Evolutionary conservation across 2,113 vertebrate species (phyloP).

Genomic region (Cyprinodon variegatus): DNA sequence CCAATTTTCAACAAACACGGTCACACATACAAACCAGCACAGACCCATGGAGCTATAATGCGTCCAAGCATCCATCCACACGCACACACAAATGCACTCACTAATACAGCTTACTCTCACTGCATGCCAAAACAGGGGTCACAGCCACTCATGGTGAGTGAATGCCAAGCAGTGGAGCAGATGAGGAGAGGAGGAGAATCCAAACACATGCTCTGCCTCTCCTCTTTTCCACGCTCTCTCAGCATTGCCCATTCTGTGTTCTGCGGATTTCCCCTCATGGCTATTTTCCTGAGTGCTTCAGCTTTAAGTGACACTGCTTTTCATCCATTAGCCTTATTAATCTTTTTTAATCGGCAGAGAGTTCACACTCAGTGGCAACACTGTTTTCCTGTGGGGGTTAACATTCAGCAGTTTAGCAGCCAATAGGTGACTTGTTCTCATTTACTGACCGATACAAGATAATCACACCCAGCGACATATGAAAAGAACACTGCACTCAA

Average conservation of each 20-base stretch:
- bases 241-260: constrained; percentile 28
- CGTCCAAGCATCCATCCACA: constrained; percentile 14
- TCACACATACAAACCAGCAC: constrained; percentile 30
- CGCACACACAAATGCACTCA: constrained; percentile 26
- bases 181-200: constrained; percentile 60
- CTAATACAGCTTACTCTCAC: constrained; percentile 42
- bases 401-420: constrained; percentile 61
- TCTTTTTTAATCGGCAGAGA: constrained; percentile 68
- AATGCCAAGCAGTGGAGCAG: constrained; percentile 63
- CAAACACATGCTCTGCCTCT: constrained; percentile 19
- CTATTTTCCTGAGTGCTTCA: constrained; percentile 49
- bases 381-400: constrained; percentile 60
- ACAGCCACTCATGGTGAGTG: constrained; percentile 56
- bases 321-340: constrained; percentile 74
- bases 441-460: constrained; percentile 65
- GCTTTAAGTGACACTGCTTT: constrained; percentile 52
- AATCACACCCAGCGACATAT: constrained; percentile 60
- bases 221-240: constrained; percentile 9
- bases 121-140: constrained; percentile 64
- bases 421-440: constrained; percentile 69
- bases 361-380: constrained; percentile 58
- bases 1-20: constrained; percentile 29
- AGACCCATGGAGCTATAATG: constrained; percentile 19
- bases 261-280: constrained; percentile 5
- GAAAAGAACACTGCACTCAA: constrained; percentile 6